Evolutionary conservation across 2,888 invertebrate genomes (phyloP).

Genomic region (Ganaspis brasiliensis): DNA sequence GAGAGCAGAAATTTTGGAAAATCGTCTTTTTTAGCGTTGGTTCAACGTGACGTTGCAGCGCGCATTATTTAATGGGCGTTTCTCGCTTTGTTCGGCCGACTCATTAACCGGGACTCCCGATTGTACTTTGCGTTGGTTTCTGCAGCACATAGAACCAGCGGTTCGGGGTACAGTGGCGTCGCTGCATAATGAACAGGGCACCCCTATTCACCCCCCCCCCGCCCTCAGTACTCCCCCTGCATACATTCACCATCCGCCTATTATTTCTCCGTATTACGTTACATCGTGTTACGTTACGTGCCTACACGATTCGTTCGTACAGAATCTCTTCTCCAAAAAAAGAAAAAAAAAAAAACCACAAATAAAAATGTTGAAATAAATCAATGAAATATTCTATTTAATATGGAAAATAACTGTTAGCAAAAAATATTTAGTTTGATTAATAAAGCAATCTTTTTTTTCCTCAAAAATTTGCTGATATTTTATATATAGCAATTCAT

Average conservation of each 20-base stretch:
- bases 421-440: too few relatives aligned
- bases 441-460: too few relatives aligned
- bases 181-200: constrained; percentile 79
- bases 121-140: constrained; percentile 75
- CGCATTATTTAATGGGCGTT: constrained; percentile 79
- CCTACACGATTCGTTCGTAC: constrained; percentile 54
- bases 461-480: too few relatives aligned
- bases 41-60: constrained; percentile 69
- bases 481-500: too few relatives aligned
- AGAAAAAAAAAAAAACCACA: too few relatives aligned
- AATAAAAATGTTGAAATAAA: neutral
- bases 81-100: constrained; percentile 78
- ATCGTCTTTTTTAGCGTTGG: constrained; percentile 47
- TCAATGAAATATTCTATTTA: constrained; percentile 7
- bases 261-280: constrained; percentile 77
- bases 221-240: constrained; percentile 30
- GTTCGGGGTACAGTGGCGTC: constrained; percentile 71
- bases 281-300: constrained; percentile 75
- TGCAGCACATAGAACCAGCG: constrained; percentile 68
- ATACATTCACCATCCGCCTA: constrained; percentile 67
- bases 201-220: constrained; percentile 63
- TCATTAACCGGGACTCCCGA: constrained; percentile 77
- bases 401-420: neutral
- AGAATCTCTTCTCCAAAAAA: constrained; percentile 42
- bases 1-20: constrained; percentile 33